Percentiles rank a stretch among this genome's conserved stretches.
phyloP scores from a whole-genome alignment of 2,888 invertebrate genomes.

The Drosophila austrosaltans region DNA sequence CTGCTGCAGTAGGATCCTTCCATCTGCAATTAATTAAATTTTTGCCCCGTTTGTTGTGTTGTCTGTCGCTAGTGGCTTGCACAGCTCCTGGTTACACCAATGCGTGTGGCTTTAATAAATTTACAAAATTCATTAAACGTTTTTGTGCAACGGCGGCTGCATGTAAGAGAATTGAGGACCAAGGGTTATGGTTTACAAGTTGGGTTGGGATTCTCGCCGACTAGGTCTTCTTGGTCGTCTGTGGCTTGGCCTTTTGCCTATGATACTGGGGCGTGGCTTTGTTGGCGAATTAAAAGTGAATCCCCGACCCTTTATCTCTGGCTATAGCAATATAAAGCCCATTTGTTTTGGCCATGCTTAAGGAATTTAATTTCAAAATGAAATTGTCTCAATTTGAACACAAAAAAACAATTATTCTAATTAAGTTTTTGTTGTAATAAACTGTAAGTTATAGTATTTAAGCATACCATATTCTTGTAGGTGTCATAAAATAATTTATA shows the following conservation, averaged over 20 bases:
- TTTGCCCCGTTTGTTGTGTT: slow-evolving; percentile 48
- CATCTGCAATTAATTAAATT: slow-evolving; percentile 75
- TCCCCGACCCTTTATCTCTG: not conserved
- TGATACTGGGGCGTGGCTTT: slow-evolving; percentile 4
- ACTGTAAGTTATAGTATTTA: not conserved
- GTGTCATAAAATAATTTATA: slow-evolving; percentile 4
- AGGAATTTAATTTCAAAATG: slow-evolving; percentile 7
- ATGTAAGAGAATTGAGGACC: not conserved
- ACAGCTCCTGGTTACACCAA: slow-evolving; percentile 43
- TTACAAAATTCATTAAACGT: slow-evolving; percentile 64
- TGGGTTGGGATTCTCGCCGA: not conserved
- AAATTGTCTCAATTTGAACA: slow-evolving; percentile 7
- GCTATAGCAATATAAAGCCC: slow-evolving; percentile 7
- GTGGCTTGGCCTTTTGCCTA: slow-evolving; percentile 6
- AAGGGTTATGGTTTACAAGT: not conserved
- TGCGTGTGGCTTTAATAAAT: slow-evolving; percentile 70
- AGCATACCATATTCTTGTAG: not conserved
- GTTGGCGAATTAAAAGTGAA: slow-evolving; percentile 11
- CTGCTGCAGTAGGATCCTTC: slow-evolving; percentile 43
- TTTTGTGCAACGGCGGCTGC: slow-evolving; percentile 43
- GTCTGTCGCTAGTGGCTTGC: slow-evolving; percentile 35
- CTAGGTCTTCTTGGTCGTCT: slow-evolving; percentile 7
- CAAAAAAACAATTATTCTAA: slow-evolving; percentile 11
- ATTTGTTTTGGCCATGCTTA: slow-evolving; percentile 3
- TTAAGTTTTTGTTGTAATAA: slow-evolving; percentile 7